Evolutionary conservation across 2,797 vertebrate species (phyloP).

Genomic region (Buceros bicornis): DNA sequence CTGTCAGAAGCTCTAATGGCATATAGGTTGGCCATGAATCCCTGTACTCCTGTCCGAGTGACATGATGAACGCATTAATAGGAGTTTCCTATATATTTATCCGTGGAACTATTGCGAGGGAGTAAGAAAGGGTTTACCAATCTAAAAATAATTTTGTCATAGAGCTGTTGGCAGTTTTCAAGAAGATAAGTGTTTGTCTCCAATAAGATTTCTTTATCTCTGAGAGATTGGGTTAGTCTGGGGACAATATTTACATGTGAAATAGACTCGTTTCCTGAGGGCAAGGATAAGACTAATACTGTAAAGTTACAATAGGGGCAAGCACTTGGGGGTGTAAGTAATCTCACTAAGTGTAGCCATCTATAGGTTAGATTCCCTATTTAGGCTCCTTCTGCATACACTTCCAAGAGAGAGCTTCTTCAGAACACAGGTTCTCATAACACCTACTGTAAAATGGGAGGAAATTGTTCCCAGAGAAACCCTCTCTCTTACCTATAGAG

Average conservation of each 20-base stretch:
- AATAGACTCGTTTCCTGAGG: not conserved
- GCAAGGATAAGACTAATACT: not conserved
- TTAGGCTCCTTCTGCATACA: not conserved
- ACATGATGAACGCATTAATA: rapidly evolving
- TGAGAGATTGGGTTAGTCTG: not conserved
- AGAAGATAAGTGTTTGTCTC: not conserved
- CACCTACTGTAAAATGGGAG: not conserved
- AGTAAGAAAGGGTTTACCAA: not conserved
- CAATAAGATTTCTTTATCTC: not conserved
- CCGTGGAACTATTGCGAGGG: not conserved
- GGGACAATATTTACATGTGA: not conserved
- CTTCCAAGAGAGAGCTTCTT: not conserved
- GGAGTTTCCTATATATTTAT: not conserved
- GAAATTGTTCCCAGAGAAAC: not conserved
- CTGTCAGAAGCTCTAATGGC: not conserved
- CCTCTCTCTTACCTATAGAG: not conserved
- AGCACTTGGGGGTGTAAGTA: not conserved
- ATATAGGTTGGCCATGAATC: not conserved
- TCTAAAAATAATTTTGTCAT: not conserved
- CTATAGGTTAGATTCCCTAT: not conserved
- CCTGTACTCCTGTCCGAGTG: not conserved
- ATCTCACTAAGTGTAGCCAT: not conserved
- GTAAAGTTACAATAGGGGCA: not conserved
- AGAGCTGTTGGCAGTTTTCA: not conserved
- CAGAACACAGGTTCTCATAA: not conserved